These are phyloP conservation scores for Tetheella fluctuosa DNA, from an alignment of 2,888 invertebrate genomes.

Conservation along the genomic window DNA sequence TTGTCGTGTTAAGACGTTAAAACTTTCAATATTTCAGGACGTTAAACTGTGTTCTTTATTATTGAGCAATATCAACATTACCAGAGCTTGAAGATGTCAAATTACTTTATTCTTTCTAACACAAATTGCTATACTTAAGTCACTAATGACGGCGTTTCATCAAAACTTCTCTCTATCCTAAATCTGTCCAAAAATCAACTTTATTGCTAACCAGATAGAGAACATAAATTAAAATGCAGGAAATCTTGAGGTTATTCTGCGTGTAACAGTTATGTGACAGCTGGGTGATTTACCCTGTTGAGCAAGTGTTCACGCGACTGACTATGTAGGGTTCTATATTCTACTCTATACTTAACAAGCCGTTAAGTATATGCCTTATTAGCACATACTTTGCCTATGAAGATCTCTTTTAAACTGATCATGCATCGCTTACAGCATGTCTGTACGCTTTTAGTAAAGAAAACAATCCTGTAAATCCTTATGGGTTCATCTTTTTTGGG, in stretches of 20 bases:
- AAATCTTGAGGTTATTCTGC: conserved; percentile 15
- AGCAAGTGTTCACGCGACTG: conserved; percentile 1
- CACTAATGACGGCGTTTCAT: conserved; percentile 24
- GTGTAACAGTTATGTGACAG: conserved; percentile 29
- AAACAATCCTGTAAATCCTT: too few relatives aligned
- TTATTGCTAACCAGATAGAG: background rate
- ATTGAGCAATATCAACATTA: background rate
- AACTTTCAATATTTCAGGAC: too few relatives aligned
- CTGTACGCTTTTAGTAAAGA: too few relatives aligned
- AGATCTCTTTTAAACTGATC: too few relatives aligned
- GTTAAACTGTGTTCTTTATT: background rate
- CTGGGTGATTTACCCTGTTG: conserved; percentile 18
- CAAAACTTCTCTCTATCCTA: background rate
- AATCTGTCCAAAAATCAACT: background rate
- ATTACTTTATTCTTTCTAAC: conserved; percentile 3
- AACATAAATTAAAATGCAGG: background rate
- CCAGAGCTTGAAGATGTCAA: background rate
- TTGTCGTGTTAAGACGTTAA: too few relatives aligned
- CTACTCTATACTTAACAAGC: background rate
- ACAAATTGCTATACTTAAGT: conserved; percentile 18
- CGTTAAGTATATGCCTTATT: too few relatives aligned
- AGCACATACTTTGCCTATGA: too few relatives aligned
- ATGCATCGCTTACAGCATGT: too few relatives aligned
- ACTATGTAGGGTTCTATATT: too few relatives aligned
- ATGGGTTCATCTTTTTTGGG: too few relatives aligned